Percentiles rank a stretch among this genome's conserved stretches.
These are phyloP conservation scores for Drepana arcuata DNA, from an alignment of 1,140 invertebrate genomes.

Conservation along the genomic window DNA sequence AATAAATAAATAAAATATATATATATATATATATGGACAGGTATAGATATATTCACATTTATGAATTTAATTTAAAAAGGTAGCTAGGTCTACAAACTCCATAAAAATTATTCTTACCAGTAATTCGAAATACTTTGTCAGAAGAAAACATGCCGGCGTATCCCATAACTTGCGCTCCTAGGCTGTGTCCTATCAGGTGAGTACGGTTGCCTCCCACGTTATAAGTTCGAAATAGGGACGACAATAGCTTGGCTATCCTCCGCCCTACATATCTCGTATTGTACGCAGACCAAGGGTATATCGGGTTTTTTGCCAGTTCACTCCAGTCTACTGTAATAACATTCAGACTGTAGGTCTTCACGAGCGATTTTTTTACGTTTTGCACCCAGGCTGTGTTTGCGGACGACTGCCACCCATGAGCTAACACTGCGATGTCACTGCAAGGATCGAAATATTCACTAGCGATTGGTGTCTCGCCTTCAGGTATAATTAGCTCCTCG, in stretches of 20 bases:
- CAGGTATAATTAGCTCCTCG: conserved; percentile 26
- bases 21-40: too few relatives aligned
- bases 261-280: conserved; percentile 77
- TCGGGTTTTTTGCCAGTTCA: conserved; percentile 74
- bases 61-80: too few relatives aligned
- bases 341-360: conserved; percentile 73
- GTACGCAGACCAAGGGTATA: conserved; percentile 77
- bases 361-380: conserved; percentile 66
- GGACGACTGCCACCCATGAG: conserved; percentile 82
- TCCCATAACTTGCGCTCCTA: conserved; percentile 92
- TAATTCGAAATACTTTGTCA: conserved; percentile 74
- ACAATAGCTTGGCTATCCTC: conserved; percentile 74
- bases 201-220: conserved; percentile 68
- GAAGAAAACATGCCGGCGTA: conserved; percentile 79
- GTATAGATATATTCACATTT: too few relatives aligned
- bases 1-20: too few relatives aligned
- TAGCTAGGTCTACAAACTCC: too few relatives aligned
- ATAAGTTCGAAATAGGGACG: conserved; percentile 72
- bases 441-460: conserved; percentile 69
- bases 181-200: conserved; percentile 85
- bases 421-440: conserved; percentile 76
- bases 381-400: conserved; percentile 52
- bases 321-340: conserved; percentile 81
- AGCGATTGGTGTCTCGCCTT: conserved; percentile 16
- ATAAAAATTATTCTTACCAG: too few relatives aligned